Percentiles rank a stretch among this genome's conserved stretches.
phyloP scores from a whole-genome alignment of 2,797 vertebrate genomes.

The Petrocephalus schoutedeni region DNA sequence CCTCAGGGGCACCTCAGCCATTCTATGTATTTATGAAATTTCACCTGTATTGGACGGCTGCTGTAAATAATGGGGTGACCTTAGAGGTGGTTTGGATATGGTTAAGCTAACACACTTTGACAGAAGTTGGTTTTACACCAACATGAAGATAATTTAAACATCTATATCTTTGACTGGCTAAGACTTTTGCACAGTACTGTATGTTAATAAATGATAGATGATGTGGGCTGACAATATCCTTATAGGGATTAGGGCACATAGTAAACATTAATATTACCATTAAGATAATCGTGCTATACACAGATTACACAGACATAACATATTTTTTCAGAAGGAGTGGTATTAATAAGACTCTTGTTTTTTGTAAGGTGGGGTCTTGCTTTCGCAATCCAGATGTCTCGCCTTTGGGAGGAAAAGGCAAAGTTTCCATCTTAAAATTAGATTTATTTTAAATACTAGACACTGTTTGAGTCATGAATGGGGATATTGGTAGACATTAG shows the following conservation, averaged over 20 bases:
- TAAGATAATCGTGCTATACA: slow-evolving; percentile 31
- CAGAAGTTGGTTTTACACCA: too few species aligned
- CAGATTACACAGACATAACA: slow-evolving; percentile 40
- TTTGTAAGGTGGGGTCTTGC: slow-evolving; percentile 32
- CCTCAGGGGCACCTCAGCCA: too few species aligned
- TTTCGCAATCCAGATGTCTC: slow-evolving; percentile 26
- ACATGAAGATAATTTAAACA: too few species aligned
- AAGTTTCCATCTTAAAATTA: slow-evolving; percentile 26
- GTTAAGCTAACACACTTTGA: too few species aligned
- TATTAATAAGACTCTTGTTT: slow-evolving; percentile 22
- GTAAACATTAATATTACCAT: slow-evolving; percentile 46
- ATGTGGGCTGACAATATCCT: not conserved
- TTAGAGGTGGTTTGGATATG: too few species aligned
- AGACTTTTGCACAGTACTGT: not conserved
- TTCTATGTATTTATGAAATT: too few species aligned
- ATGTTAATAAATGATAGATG: not conserved
- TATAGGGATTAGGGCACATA: slow-evolving; percentile 38
- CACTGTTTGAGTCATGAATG: slow-evolving; percentile 24
- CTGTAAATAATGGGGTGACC: too few species aligned
- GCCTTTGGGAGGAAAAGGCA: slow-evolving; percentile 10
- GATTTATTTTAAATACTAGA: slow-evolving; percentile 17
- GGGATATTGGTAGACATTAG: slow-evolving; percentile 11
- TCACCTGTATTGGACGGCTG: too few species aligned
- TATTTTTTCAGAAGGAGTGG: slow-evolving; percentile 35
- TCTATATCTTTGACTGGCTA: too few species aligned